Percentiles rank a stretch among this genome's conserved stretches.
Conservation (phyloP, 2,113 vertebrate species). For the Cathartes aura region DNA sequence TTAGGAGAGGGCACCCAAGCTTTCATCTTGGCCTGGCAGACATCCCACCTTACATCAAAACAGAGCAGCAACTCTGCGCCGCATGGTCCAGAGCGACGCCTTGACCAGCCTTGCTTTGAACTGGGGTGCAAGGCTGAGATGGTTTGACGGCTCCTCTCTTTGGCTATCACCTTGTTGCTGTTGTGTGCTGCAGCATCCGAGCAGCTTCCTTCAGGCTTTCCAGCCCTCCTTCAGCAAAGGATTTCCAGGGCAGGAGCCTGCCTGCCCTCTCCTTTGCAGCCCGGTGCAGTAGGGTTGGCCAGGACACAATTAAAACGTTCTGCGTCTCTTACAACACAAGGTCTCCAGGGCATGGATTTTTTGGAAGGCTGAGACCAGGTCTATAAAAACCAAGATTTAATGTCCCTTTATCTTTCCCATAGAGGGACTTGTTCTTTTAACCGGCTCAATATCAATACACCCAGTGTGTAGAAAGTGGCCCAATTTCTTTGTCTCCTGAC, state of each 20-base stretch:
- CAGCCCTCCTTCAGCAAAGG: not conserved
- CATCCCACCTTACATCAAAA: not conserved
- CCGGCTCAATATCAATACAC: not conserved
- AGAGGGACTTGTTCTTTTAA: constrained; percentile 29
- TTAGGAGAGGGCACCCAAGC: not conserved
- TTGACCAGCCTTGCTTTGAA: not conserved
- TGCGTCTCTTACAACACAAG: not conserved
- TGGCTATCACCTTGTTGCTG: not conserved
- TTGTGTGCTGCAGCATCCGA: not conserved
- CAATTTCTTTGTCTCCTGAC: constrained; percentile 67
- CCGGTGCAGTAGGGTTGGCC: not conserved
- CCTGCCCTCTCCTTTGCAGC: not conserved
- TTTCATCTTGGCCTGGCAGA: not conserved
- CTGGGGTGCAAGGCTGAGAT: not conserved
- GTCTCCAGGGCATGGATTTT: not conserved
- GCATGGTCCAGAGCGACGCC: accelerated
- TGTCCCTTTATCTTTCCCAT: constrained; percentile 12
- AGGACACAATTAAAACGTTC: not conserved
- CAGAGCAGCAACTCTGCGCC: not conserved
- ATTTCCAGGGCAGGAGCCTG: not conserved
- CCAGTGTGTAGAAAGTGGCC: constrained; percentile 30
- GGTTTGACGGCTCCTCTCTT: not conserved
- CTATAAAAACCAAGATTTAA: constrained; percentile 46
- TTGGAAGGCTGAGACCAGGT: not conserved
- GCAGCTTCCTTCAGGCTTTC: not conserved